phyloP scores from a whole-genome alignment of 2,113 vertebrate genomes.

The Andinoacara biseriatus region DNA sequence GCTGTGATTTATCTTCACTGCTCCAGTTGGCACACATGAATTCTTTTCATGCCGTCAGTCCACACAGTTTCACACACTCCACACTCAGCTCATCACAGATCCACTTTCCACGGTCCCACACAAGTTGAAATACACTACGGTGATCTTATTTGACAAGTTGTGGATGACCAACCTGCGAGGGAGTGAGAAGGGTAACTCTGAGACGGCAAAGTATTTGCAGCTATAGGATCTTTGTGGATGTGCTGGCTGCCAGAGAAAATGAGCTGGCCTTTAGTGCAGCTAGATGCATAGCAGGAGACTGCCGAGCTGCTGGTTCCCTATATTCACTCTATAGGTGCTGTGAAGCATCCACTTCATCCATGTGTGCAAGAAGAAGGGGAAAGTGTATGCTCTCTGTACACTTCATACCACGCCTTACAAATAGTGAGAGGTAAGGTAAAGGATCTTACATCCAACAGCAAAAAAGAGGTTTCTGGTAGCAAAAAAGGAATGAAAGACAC shows the following conservation, averaged over 20 bases:
- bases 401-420: slow-evolving; percentile 32
- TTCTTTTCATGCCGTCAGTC: slow-evolving; percentile 35
- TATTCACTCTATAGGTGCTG: slow-evolving; percentile 43
- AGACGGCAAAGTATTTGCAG: slow-evolving; percentile 29
- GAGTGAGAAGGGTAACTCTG: slow-evolving; percentile 45
- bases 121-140: slow-evolving; percentile 35
- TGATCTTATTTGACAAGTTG: slow-evolving; percentile 68
- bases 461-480: background rate
- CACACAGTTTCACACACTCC: slow-evolving; percentile 43
- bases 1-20: slow-evolving; percentile 42
- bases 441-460: slow-evolving; percentile 14
- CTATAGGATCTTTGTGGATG: slow-evolving; percentile 40
- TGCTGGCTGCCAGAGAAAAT: slow-evolving; percentile 42
- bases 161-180: slow-evolving; percentile 56
- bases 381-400: background rate
- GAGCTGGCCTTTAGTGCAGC: slow-evolving; percentile 11
- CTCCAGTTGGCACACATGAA: slow-evolving; percentile 39
- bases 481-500: slow-evolving; percentile 2
- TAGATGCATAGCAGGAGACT: slow-evolving; percentile 23
- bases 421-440: slow-evolving; percentile 48
- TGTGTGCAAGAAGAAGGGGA: background rate
- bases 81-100: slow-evolving; percentile 55
- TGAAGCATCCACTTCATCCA: slow-evolving; percentile 22
- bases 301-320: slow-evolving; percentile 22
- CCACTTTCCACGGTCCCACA: slow-evolving; percentile 49